These are phyloP conservation scores for Ormyrus labotus DNA, from an alignment of 2,888 invertebrate genomes.

Conservation along the genomic window DNA sequence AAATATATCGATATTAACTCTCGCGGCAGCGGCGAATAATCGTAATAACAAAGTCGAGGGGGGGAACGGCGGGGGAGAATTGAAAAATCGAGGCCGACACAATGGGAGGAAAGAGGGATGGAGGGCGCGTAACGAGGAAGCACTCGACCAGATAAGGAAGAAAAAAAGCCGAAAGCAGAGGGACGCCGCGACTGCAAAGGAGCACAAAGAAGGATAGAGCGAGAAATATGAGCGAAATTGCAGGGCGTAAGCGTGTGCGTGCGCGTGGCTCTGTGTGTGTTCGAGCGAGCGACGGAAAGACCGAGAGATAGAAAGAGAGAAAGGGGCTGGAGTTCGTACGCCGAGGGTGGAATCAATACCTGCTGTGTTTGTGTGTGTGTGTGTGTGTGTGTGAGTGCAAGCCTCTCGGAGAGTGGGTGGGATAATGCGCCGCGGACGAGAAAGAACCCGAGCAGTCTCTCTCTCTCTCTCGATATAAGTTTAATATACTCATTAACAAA, in stretches of 20 bases:
- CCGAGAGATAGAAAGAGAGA: neutral
- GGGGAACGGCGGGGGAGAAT: neutral
- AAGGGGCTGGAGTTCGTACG: neutral
- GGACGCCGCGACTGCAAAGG: slow-evolving; percentile 25
- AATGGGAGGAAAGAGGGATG: slow-evolving; percentile 12
- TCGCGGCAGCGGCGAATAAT: neutral
- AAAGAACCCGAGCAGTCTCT: slow-evolving; percentile 35
- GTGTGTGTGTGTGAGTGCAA: neutral
- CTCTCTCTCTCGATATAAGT: too few species aligned
- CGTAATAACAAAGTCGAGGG: neutral
- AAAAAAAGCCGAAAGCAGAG: neutral
- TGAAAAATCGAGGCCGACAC: slow-evolving; percentile 30
- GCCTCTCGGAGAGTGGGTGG: slow-evolving; percentile 65
- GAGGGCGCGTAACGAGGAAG: slow-evolving; percentile 8
- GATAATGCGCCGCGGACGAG: slow-evolving; percentile 72
- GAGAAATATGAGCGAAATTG: slow-evolving; percentile 39
- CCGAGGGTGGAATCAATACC: slow-evolving; percentile 71
- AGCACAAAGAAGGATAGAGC: slow-evolving; percentile 23
- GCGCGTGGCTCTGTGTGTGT: neutral
- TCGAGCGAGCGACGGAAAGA: neutral
- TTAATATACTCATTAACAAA: too few species aligned
- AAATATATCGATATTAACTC: slow-evolving; percentile 6
- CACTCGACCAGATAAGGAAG: slow-evolving; percentile 12
- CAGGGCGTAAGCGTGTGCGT: neutral
- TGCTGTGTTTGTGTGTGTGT: slow-evolving; percentile 58